Evolutionary conservation across 2,113 vertebrate genomes (phyloP).

Genomic region (Catagonus wagneri): DNA sequence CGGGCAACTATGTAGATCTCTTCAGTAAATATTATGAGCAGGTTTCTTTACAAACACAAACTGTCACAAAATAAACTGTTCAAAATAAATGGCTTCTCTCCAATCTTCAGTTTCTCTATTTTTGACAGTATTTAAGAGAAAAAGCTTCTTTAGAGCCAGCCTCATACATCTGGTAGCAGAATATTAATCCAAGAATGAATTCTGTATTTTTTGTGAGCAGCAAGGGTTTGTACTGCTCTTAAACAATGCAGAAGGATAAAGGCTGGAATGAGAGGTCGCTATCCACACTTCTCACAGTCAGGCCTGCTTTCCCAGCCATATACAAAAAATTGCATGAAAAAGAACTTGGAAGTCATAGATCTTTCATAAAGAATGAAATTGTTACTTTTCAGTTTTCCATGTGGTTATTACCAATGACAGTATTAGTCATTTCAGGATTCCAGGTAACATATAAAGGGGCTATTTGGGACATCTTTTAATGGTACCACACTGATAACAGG

Average conservation of each 20-base stretch:
- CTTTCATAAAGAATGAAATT: constrained; percentile 47
- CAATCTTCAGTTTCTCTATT: constrained; percentile 70
- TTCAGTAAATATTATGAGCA: constrained; percentile 70
- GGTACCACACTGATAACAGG: not conserved
- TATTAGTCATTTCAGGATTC: constrained; percentile 35
- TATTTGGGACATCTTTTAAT: constrained; percentile 44
- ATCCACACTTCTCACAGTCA: not conserved
- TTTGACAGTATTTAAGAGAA: constrained; percentile 79
- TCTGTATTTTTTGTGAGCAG: constrained; percentile 55
- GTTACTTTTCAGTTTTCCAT: not conserved
- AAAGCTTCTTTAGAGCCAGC: constrained; percentile 75
- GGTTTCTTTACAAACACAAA: constrained; percentile 82
- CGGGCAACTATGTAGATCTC: constrained; percentile 28
- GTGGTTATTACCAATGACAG: constrained; percentile 42
- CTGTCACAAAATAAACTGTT: constrained; percentile 70
- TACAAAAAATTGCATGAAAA: not conserved
- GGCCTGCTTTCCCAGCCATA: not conserved
- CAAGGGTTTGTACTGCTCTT: constrained; percentile 22
- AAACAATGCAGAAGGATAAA: not conserved
- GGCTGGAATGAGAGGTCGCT: constrained; percentile 6
- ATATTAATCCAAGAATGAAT: constrained; percentile 79
- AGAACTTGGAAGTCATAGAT: not conserved
- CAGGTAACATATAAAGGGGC: not conserved
- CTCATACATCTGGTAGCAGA: constrained; percentile 83
- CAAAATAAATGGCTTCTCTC: constrained; percentile 83